phyloP scores from a whole-genome alignment of 2,113 vertebrate species.

The Solea senegalensis region DNA sequence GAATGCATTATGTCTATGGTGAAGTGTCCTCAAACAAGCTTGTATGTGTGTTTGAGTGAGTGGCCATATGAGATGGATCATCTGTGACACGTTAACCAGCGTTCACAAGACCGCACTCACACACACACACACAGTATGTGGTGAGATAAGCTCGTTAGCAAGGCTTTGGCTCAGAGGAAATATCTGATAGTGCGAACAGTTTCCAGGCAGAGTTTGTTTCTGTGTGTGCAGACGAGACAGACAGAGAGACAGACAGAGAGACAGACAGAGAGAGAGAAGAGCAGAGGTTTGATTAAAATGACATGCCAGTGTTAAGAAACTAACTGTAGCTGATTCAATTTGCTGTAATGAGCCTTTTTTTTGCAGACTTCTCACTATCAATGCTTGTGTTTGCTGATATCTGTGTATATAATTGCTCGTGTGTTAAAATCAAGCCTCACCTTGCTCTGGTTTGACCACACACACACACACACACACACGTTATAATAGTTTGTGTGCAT shows the following conservation, averaged over 20 bases:
- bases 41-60: constrained; percentile 15
- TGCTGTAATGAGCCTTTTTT: too few species aligned
- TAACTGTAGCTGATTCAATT: too few species aligned
- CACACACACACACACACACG: too few species aligned
- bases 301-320: too few species aligned
- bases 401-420: too few species aligned
- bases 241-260: too few species aligned
- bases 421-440: too few species aligned
- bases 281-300: too few species aligned
- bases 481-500: not conserved
- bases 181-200: constrained; percentile 51
- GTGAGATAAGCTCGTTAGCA: constrained; percentile 69
- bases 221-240: not conserved
- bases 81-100: constrained; percentile 28
- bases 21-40: not conserved
- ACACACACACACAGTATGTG: constrained; percentile 37
- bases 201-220: constrained; percentile 27
- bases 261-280: not conserved
- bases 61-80: constrained; percentile 37
- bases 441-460: too few species aligned
- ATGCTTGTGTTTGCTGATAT: too few species aligned
- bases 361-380: too few species aligned
- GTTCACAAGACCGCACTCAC: constrained; percentile 18
- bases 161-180: constrained; percentile 61
- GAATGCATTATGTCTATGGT: too few species aligned